Evolutionary conservation across 2,113 vertebrate species (phyloP), one percentile per base, ranked within the genome.

Genomic region (Oophaga pumilio): DNA sequence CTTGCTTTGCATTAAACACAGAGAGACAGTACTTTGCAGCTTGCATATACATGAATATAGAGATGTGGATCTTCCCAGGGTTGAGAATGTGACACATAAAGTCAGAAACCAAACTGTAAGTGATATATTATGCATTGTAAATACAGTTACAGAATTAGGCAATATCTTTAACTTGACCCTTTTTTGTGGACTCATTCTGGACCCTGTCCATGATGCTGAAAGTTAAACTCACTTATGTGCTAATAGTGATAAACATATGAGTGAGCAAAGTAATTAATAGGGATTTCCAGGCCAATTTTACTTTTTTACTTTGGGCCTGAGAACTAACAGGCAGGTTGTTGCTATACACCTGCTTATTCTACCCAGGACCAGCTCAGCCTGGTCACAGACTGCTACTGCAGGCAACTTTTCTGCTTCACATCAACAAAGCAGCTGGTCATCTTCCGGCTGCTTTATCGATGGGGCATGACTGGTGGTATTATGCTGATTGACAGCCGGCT

Each of bases 1-100:
- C 60, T 76, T 62, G 71, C 56, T 85, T 49, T 64, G 57, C 60
- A 53, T 86, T 66, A 86, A 77, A 76, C 59, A 85, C 74, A 77
- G 57, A 60, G 15, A 81, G n/a, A 81, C 1, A 49, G 20, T 43
- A 17, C 43, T 77, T 86, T 50, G 33, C 60, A 52, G 49, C 76
- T 53, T 28, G 60, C 74, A 66, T 68, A 53, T 56, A 53, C 53
- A 86, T 78, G 49, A 52, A 73, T 33, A 13, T 28, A 57, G 26
- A 43, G 18, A 52, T 66, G 76, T 64, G 49, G 57, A 52, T 77
- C 4, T 17, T 59, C 18, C 76, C 22, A 62, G 18, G 49, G 20
- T 52, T 78, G 33, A 66, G 43, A 78, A 74, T 49, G 33, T 50
- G 53, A 76, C 33, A 50, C 6, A 22, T 66, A 17, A 83, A 76